Conservation (phyloP, 2,888 invertebrate species). For the Eupithecia dodoneata region DNA sequence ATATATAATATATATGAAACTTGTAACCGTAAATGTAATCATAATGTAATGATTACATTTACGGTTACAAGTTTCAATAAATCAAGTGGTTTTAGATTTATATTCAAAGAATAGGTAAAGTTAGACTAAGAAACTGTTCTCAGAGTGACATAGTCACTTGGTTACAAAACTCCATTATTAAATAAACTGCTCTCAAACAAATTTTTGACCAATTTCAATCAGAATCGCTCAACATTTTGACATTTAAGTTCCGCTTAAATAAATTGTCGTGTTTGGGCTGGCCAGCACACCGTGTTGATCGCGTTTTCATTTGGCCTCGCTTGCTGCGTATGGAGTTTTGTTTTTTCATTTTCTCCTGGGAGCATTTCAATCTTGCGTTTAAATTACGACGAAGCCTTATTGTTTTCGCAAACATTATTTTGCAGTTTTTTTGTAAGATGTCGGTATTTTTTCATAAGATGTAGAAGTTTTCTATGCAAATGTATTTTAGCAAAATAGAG, state of each 20-base stretch:
- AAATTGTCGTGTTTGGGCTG: not conserved
- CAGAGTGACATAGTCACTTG: too few relatives aligned
- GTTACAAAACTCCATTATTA: too few relatives aligned
- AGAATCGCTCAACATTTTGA: not conserved
- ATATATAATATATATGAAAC: too few relatives aligned
- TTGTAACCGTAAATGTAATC: too few relatives aligned
- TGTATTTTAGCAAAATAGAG: not conserved
- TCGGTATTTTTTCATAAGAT: not conserved
- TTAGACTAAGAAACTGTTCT: too few relatives aligned
- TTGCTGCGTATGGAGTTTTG: constrained; percentile 24
- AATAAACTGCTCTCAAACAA: not conserved
- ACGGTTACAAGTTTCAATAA: too few relatives aligned
- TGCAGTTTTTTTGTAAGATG: not conserved
- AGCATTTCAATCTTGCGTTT: constrained; percentile 34
- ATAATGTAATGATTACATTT: too few relatives aligned
- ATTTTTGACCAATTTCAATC: not conserved
- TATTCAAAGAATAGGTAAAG: too few relatives aligned
- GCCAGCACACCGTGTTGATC: constrained; percentile 1
- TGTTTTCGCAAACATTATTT: constrained; percentile 11
- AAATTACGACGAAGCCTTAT: constrained; percentile 12
- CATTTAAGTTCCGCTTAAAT: not conserved
- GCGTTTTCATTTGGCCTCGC: constrained; percentile 38
- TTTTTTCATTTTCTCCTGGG: constrained; percentile 46
- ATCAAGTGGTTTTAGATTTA: too few relatives aligned
- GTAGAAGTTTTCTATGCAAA: not conserved